Evolutionary conservation across 2,797 vertebrate species (phyloP), one percentile per base, ranked within the genome.

Genomic region (Echiichthys vipera): DNA sequence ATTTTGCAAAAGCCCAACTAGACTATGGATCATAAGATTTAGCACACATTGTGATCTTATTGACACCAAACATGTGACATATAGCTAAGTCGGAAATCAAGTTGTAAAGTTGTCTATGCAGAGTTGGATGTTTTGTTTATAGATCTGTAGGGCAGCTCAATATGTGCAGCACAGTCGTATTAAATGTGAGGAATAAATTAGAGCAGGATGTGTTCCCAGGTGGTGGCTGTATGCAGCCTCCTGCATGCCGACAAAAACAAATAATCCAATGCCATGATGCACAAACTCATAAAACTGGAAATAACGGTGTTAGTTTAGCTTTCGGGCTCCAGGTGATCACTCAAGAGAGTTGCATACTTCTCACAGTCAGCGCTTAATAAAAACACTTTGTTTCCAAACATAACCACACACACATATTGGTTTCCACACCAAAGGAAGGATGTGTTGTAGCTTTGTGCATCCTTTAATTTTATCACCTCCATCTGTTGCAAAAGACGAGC

Each of bases 221-320:
- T 71, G 65, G 53, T 62, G 10, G 37, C 15, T 30, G n/a, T 45
- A 37, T 36, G 51, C 39, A 55, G 56, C 32, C 32, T 65, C 58
- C 29, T 54, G 47, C 55, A 58, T 30, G 3, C 15, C 14, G 18
- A n/a, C 34, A 53, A 45, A 78, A 84, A 76, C 24, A 77, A 84
- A 81, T 64, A 62, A 65, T 78, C 72, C 32, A 1, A 45, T 59
- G 18, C 24, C 11, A 3, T 3, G 45, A 56, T 42, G 61, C 58
- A 57, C 54, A 76, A 74, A 71, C 40, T 73, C 61, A 59, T 71
- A 58, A 72, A 74, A 43, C 8, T 67, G 36, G 18, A 81, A 66
- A 65, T 54, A 76, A 54, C 32, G 46, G 32, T 24, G 25, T 78
- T 62, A 59, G 51, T 27, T 64, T 65, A 74, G 61, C 39, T 9